A percentile compares a stretch with the other conserved stretches of the same genome.
Conservation (phyloP, 2,888 invertebrate species). For the Lasioglossum malachurum region DNA sequence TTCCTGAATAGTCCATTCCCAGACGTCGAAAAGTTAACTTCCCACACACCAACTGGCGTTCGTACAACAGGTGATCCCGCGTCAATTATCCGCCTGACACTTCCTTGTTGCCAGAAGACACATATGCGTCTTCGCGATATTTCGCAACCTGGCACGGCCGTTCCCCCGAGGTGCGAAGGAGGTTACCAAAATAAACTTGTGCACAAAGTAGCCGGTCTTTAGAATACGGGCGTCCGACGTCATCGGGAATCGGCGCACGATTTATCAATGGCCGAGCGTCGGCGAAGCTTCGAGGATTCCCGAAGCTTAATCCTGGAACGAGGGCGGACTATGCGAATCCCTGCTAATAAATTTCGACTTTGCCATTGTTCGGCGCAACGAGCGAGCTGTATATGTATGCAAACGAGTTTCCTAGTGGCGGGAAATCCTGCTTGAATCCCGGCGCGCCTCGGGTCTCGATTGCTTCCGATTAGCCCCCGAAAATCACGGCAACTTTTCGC, state of each 20-base stretch:
- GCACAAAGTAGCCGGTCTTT: not conserved
- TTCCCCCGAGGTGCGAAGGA: conserved; percentile 1
- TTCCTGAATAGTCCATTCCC: not conserved
- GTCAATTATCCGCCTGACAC: not conserved
- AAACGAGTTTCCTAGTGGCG: conserved; percentile 40
- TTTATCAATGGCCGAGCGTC: not conserved
- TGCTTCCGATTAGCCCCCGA: conserved; percentile 57
- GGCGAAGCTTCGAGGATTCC: conserved; percentile 6
- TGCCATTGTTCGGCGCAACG: conserved; percentile 40
- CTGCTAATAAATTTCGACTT: conserved; percentile 54
- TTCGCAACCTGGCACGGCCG: conserved; percentile 11
- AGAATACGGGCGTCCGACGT: not conserved
- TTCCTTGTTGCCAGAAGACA: conserved; percentile 17
- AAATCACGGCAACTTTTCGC: conserved; percentile 52
- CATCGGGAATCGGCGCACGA: conserved; percentile 22
- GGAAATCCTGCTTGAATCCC: conserved; percentile 16
- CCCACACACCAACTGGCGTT: not conserved
- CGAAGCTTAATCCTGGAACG: conserved; percentile 12
- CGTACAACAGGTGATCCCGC: not conserved
- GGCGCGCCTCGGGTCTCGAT: conserved; percentile 31
- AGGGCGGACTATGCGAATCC: conserved; percentile 30
- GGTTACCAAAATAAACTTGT: not conserved
- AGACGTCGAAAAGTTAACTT: not conserved
- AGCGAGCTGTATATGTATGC: conserved; percentile 27
- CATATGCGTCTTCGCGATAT: not conserved